phyloP scores from a whole-genome alignment of 2,113 vertebrate genomes.

The Anoplopoma fimbria region DNA sequence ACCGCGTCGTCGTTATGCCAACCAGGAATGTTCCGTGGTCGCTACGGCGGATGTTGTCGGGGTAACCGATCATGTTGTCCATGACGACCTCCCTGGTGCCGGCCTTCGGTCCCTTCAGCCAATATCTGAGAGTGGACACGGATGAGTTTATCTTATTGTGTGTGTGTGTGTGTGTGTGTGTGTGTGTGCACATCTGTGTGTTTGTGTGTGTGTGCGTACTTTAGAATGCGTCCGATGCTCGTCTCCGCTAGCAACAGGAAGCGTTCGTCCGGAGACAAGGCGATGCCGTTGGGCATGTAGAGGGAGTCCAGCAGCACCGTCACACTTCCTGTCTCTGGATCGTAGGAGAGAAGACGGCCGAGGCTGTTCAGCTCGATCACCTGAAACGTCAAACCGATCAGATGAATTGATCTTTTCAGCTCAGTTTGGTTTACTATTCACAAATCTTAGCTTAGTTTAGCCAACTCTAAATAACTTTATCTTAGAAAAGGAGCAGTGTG shows the following conservation, averaged over 20 bases:
- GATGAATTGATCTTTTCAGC: no score
- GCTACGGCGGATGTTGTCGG: slow-evolving; percentile 84
- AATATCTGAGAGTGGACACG: slow-evolving; percentile 66
- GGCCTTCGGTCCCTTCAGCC: slow-evolving; percentile 79
- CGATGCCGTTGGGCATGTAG: slow-evolving; percentile 83
- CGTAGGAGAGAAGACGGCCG: slow-evolving; percentile 75
- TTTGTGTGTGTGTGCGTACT: slow-evolving; percentile 46
- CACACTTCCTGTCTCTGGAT: slow-evolving; percentile 65
- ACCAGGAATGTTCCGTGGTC: slow-evolving; percentile 78
- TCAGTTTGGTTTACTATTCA: no score
- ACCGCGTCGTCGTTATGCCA: slow-evolving; percentile 78
- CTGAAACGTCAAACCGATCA: slow-evolving; percentile 46
- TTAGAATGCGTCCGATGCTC: slow-evolving; percentile 78
- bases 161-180: slow-evolving; percentile 10
- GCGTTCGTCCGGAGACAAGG: slow-evolving; percentile 73
- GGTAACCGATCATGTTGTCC: slow-evolving; percentile 84
- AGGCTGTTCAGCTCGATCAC: slow-evolving; percentile 81
- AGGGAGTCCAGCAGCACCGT: slow-evolving; percentile 75
- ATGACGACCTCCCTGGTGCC: slow-evolving; percentile 76
- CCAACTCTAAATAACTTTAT: no score
- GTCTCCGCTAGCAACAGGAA: slow-evolving; percentile 82
- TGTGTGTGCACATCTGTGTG: slow-evolving; percentile 17
- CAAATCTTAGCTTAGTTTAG: no score
- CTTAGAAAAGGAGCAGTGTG: no score
- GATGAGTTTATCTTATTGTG: background rate